Evolutionary conservation across 2,113 vertebrate species (phyloP).

Genomic region (Catharus minimus): DNA sequence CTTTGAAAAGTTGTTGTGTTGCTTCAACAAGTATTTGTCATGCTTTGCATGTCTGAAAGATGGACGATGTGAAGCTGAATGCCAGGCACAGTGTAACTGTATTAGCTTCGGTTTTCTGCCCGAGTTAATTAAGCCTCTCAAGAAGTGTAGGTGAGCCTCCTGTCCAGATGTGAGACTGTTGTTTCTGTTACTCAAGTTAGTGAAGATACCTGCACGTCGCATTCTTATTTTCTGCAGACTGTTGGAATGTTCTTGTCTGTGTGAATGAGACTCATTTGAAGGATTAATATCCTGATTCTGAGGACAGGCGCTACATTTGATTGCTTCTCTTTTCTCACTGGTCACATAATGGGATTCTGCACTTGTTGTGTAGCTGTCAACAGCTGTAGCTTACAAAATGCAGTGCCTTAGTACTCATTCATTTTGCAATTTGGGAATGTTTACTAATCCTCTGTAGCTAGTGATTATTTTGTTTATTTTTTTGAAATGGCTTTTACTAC

Average conservation of each 20-base stretch:
- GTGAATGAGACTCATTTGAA: not conserved
- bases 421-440: slow-evolving; percentile 42
- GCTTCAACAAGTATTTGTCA: not conserved
- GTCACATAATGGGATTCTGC: slow-evolving; percentile 23
- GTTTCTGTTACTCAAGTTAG: not conserved
- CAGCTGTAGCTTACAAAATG: not conserved
- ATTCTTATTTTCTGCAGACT: not conserved
- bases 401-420: slow-evolving; percentile 27
- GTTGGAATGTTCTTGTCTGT: not conserved
- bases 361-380: slow-evolving; percentile 6
- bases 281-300: not conserved
- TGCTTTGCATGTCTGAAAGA: not conserved
- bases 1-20: not conserved
- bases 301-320: not conserved
- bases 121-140: not conserved
- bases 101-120: not conserved
- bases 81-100: not conserved
- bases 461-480: slow-evolving; percentile 38
- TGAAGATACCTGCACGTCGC: not conserved
- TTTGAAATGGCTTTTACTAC: slow-evolving; percentile 23
- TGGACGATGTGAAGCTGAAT: not conserved
- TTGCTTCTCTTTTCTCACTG: slow-evolving; percentile 9
- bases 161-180: not conserved
- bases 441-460: slow-evolving; percentile 31
- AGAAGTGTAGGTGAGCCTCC: not conserved